Conservation (phyloP, 92 coral and sea anemone species). For the Heteractis magnifica region DNA sequence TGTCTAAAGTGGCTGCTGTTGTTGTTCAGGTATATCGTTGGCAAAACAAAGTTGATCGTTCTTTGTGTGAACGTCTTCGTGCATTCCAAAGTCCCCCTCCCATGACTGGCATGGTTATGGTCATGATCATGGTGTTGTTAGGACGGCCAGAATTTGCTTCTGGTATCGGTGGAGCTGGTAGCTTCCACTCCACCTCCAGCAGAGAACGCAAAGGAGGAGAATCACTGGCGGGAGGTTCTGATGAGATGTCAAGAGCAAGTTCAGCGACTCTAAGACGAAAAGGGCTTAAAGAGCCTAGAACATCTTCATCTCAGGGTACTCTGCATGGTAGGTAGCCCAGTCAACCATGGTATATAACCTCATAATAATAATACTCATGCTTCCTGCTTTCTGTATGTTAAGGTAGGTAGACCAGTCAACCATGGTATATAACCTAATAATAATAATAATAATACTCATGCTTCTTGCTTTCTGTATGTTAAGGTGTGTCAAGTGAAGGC, state of each 20-base stretch:
- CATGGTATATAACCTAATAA: not conserved
- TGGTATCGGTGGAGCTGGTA: conserved; percentile 79
- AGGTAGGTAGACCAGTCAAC: conserved; percentile 41
- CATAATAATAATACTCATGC: not conserved
- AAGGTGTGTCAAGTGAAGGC: conserved; percentile 89
- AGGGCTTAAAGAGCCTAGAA: conserved; percentile 29
- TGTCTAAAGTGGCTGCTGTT: not conserved
- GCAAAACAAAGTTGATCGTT: conserved; percentile 89
- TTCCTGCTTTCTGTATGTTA: not conserved
- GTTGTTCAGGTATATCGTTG: conserved; percentile 67
- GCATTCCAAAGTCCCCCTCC: conserved; percentile 98
- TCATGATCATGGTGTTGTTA: conserved; percentile 91
- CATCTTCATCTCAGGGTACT: conserved; percentile 40
- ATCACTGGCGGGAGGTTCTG: conserved; percentile 71
- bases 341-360: not conserved
- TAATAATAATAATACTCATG: not conserved
- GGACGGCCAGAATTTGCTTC: conserved; percentile 95
- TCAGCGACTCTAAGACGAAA: conserved; percentile 71
- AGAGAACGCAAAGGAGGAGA: conserved; percentile 74
- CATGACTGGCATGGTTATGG: conserved; percentile 99
- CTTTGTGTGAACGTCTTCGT: conserved; percentile 86
- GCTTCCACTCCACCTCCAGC: conserved; percentile 45
- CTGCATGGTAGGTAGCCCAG: conserved; percentile 30
- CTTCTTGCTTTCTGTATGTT: not conserved
- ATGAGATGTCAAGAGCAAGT: conserved; percentile 86